A percentile compares a stretch with the other conserved stretches of the same genome.
Conservation (phyloP, 2,888 invertebrate genomes). For the Drosophila borborema region DNA sequence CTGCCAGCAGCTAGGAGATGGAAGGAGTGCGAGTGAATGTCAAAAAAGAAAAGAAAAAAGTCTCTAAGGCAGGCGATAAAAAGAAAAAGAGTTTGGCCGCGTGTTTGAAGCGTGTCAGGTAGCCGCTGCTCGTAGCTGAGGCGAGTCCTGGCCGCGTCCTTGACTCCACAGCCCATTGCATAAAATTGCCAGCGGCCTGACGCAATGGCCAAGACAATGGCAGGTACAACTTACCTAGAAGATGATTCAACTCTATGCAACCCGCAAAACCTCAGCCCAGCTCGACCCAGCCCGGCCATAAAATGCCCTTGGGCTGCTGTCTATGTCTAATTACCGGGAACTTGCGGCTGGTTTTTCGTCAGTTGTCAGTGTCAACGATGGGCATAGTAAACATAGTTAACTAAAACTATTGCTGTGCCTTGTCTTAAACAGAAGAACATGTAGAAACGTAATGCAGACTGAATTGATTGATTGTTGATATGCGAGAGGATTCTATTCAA, state of each 20-base stretch:
- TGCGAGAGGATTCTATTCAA: too few species aligned
- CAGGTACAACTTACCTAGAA: constrained; percentile 60
- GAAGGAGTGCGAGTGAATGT: constrained; percentile 42
- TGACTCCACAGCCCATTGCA: constrained; percentile 66
- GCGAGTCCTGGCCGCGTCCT: constrained; percentile 36
- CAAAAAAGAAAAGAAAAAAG: not conserved
- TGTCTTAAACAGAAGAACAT: constrained; percentile 28
- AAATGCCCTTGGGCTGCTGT: constrained; percentile 35
- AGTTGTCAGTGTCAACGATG: constrained; percentile 6
- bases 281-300: constrained; percentile 29
- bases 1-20: not conserved
- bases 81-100: constrained; percentile 64
- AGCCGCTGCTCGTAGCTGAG: constrained; percentile 9
- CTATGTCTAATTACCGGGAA: constrained; percentile 46
- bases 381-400: constrained; percentile 26
- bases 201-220: constrained; percentile 51
- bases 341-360: constrained; percentile 27
- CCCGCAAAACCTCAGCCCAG: constrained; percentile 69
- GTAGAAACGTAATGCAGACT: not conserved
- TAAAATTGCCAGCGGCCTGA: constrained; percentile 66
- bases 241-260: constrained; percentile 78
- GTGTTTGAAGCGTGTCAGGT: constrained; percentile 75
- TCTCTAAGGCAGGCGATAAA: constrained; percentile 23
- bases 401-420: constrained; percentile 15
- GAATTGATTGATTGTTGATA: too few species aligned